Evolutionary conservation across 2,888 invertebrate species (phyloP), one percentile per base, ranked within the genome.

Genomic region (Tigriopus californicus): DNA sequence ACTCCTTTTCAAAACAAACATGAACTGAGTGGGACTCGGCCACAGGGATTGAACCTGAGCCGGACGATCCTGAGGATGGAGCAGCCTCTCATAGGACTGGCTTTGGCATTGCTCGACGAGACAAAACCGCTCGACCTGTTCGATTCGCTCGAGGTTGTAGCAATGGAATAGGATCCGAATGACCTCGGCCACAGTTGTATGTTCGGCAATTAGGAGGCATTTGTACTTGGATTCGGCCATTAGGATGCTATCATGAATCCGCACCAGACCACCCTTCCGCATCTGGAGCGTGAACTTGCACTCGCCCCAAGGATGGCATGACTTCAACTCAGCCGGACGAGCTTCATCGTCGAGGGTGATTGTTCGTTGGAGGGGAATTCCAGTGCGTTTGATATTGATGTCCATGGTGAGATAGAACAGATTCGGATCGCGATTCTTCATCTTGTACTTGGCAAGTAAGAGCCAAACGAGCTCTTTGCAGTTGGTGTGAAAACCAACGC

Each of bases 361-460:
- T 54, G 86, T 79, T 2, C 88, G 88, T 65, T 84, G 76, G 11
- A 88, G 79, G 1, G 62, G 60, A 25, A 85, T 86, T 66, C 62
- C 59, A 33, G 60, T 56, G 33, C 33, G 33, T 33, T 33, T 33
- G 62, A 86, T 81, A 55, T 87, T 76, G 54, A 90, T 85, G 72
- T 91, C 91, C 91, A 94, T 92, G 68, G 88, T 87, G 60, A 94
- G 77, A 73, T 87, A 90, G 74, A 90, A 94, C 24, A 94, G 79
- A 66, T 90, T 80, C 1, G 90, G 88, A 72, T 94, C 92, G 25
- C 90, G 79, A 70, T 89, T 88, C 66, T 86, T 79, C 86, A 90
- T 89, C 67, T 87, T 80, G 73, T 81, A 86, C 77, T 92, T 90
- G 72, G 84, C 80, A 63, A 94, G 76, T 22, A 94, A 76, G 57